Percentiles rank a stretch among this genome's conserved stretches.
phyloP scores from a whole-genome alignment of 1,140 invertebrate species.

The Macrotrachela quadricornifera region DNA sequence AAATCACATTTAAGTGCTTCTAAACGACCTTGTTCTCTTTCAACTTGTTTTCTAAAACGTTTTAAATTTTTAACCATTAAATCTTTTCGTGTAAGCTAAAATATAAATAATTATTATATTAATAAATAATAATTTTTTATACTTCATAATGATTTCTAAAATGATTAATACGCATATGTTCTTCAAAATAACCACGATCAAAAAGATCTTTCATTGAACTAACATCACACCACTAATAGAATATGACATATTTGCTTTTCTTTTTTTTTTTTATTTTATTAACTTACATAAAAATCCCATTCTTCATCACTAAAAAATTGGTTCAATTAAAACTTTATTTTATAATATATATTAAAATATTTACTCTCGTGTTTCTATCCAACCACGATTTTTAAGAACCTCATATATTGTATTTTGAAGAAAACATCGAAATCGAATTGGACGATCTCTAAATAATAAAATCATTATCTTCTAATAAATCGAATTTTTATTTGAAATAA shows the following conservation, averaged over 20 bases:
- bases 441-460: conserved; percentile 13
- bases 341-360: neutral
- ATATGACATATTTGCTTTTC: no score
- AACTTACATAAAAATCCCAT: conserved; percentile 25
- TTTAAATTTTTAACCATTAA: conserved; percentile 34
- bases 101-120: neutral
- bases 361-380: conserved; percentile 23
- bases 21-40: conserved; percentile 23
- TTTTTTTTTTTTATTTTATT: no score
- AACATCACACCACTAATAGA: conserved; percentile 29
- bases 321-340: no score
- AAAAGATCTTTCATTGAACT: conserved; percentile 33
- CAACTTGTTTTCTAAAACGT: conserved; percentile 24
- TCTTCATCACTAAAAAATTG: conserved; percentile 19
- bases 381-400: conserved; percentile 24
- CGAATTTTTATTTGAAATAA: no score
- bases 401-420: conserved; percentile 28
- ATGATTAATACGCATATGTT: conserved; percentile 33
- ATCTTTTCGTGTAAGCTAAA: conserved; percentile 32
- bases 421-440: conserved; percentile 27
- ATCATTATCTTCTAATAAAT: no score
- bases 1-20: conserved; percentile 29
- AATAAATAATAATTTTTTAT: neutral
- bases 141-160: conserved; percentile 36
- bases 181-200: conserved; percentile 31